Conservation (phyloP, 2,113 vertebrate genomes). For the Macquaria australasica region DNA sequence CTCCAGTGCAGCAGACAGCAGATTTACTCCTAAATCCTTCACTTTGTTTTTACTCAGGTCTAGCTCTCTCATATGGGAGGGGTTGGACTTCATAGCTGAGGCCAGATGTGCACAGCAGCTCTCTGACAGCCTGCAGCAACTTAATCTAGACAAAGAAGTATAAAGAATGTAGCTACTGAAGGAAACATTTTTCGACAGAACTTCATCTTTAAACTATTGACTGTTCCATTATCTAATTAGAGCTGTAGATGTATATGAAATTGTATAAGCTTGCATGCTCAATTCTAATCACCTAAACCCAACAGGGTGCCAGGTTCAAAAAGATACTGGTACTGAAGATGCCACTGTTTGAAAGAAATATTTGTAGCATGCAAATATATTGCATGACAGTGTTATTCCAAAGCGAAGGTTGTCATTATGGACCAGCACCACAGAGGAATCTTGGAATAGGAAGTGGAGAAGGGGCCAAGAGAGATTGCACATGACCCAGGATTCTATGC, state of each 20-base stretch:
- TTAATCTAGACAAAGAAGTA: conserved; percentile 4
- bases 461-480: not conserved
- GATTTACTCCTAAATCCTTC: conserved; percentile 20
- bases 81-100: conserved; percentile 22
- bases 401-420: not conserved
- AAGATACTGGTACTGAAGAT: not conserved
- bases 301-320: not conserved
- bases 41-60: conserved; percentile 38
- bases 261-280: not conserved
- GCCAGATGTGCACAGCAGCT: conserved; percentile 15
- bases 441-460: not conserved
- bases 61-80: conserved; percentile 1
- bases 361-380: not conserved
- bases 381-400: not conserved
- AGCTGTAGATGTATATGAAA: not conserved
- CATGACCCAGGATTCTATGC: not conserved
- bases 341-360: not conserved
- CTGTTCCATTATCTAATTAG: not conserved
- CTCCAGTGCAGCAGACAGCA: conserved; percentile 1
- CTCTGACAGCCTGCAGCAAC: conserved; percentile 27
- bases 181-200: not conserved
- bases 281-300: not conserved
- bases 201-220: not conserved
- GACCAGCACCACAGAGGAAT: not conserved
- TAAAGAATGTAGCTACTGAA: not conserved